Percentiles rank a stretch among this genome's conserved stretches.
These are phyloP conservation scores for Rhamphomyia laevipes DNA, from an alignment of 2,888 invertebrate species.

Conservation along the genomic window DNA sequence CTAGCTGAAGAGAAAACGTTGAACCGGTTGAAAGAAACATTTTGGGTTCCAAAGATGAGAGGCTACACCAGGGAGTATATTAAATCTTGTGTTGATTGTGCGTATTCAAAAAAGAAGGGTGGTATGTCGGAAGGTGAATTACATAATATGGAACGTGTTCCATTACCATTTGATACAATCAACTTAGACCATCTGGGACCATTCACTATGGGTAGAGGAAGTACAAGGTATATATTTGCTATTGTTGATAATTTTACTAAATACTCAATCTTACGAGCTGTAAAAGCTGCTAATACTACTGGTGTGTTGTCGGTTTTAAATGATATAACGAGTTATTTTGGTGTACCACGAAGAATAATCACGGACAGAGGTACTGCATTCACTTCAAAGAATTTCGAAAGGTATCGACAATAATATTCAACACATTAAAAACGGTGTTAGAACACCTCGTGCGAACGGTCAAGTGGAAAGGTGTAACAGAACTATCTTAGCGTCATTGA, in stretches of 20 bases:
- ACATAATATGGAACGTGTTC: background rate
- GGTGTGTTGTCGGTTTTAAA: too few species aligned
- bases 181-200: conserved; percentile 6
- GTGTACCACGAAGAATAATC: too few species aligned
- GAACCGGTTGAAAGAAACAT: background rate
- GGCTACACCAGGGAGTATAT: background rate
- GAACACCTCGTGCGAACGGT: too few species aligned
- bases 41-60: too few species aligned
- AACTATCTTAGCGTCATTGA: too few species aligned
- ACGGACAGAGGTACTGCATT: too few species aligned
- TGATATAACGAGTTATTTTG: too few species aligned
- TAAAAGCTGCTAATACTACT: conserved; percentile 1
- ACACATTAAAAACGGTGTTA: too few species aligned
- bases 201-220: conserved; percentile 3
- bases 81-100: conserved; percentile 7
- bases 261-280: background rate
- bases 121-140: conserved; percentile 4
- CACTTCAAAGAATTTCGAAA: too few species aligned
- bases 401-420: too few species aligned
- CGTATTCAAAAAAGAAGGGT: background rate
- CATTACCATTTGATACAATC: background rate
- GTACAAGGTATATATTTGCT: conserved; percentile 3
- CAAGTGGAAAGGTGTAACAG: too few species aligned
- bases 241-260: conserved; percentile 6
- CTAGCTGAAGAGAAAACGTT: conserved; percentile 5